Evolutionary conservation across 2,888 invertebrate species (phyloP).

Genomic region (Dicranocentrus wangi): DNA sequence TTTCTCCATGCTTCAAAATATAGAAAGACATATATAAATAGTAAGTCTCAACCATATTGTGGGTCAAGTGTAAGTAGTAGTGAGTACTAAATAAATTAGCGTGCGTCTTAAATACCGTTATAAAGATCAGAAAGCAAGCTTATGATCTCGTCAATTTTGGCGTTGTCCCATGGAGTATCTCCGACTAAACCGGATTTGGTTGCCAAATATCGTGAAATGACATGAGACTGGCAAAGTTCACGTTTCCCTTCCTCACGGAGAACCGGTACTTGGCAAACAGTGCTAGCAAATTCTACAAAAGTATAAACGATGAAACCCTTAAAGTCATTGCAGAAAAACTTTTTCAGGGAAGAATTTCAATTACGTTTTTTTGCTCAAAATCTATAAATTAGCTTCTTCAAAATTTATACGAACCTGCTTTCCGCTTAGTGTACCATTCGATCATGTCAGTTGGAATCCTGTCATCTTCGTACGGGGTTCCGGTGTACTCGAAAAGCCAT

Average conservation of each 20-base stretch:
- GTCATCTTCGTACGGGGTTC: slow-evolving; percentile 48
- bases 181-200: slow-evolving; percentile 61
- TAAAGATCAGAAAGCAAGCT: slow-evolving; percentile 56
- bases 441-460: slow-evolving; percentile 49
- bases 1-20: slow-evolving; percentile 48
- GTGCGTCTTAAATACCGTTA: slow-evolving; percentile 25
- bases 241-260: slow-evolving; percentile 71
- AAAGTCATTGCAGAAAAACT: neutral
- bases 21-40: neutral
- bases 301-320: too few species aligned
- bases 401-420: slow-evolving; percentile 39
- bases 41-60: neutral
- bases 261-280: slow-evolving; percentile 72
- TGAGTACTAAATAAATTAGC: too few species aligned
- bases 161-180: slow-evolving; percentile 59
- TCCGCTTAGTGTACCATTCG: slow-evolving; percentile 45
- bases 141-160: slow-evolving; percentile 51
- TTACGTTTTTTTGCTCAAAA: too few species aligned
- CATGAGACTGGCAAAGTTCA: slow-evolving; percentile 70
- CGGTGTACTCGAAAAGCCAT: slow-evolving; percentile 58
- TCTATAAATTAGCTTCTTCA: too few species aligned
- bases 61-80: too few species aligned
- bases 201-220: slow-evolving; percentile 73
- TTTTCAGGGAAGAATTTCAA: too few species aligned
- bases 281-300: slow-evolving; percentile 56